Percentiles rank a stretch among this genome's conserved stretches.
Conservation (phyloP, 2,888 invertebrate species). For the Tiliacea citrago region DNA sequence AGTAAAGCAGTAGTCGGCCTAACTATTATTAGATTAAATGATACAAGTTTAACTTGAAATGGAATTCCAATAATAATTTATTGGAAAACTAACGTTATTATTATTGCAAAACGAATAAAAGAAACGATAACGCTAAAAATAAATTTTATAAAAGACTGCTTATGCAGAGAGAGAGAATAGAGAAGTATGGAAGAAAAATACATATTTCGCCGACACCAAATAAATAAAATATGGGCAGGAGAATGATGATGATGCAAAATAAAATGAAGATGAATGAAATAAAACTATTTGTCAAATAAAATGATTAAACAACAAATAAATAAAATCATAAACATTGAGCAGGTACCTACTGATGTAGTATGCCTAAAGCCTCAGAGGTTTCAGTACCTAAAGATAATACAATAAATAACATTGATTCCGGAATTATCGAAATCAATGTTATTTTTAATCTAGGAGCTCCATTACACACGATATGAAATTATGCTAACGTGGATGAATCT, state of each 20-base stretch:
- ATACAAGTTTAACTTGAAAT: constrained; percentile 47
- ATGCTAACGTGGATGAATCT: constrained; percentile 63
- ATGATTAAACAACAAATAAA: constrained; percentile 29
- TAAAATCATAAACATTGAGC: constrained; percentile 58
- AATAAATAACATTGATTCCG: constrained; percentile 60
- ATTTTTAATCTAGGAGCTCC: constrained; percentile 49
- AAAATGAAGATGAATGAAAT: constrained; percentile 9
- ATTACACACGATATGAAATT: constrained; percentile 56
- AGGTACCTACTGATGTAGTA: constrained; percentile 65
- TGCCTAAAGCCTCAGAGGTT: constrained; percentile 65
- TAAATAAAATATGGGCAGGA: no score
- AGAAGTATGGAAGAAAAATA: no score
- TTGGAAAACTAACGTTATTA: constrained; percentile 4
- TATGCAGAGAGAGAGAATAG: no score
- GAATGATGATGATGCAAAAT: background rate
- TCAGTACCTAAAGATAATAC: constrained; percentile 56
- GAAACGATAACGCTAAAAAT: constrained; percentile 4
- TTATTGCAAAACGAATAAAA: constrained; percentile 22
- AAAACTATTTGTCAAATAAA: constrained; percentile 16
- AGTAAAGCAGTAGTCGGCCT: constrained; percentile 50
- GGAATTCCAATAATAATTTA: constrained; percentile 21
- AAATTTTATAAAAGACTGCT: background rate
- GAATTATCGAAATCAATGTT: constrained; percentile 58
- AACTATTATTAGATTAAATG: constrained; percentile 41
- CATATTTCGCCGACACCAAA: no score